Conservation (phyloP, 2,888 invertebrate genomes). For the Ichneumoninae sp. region DNA sequence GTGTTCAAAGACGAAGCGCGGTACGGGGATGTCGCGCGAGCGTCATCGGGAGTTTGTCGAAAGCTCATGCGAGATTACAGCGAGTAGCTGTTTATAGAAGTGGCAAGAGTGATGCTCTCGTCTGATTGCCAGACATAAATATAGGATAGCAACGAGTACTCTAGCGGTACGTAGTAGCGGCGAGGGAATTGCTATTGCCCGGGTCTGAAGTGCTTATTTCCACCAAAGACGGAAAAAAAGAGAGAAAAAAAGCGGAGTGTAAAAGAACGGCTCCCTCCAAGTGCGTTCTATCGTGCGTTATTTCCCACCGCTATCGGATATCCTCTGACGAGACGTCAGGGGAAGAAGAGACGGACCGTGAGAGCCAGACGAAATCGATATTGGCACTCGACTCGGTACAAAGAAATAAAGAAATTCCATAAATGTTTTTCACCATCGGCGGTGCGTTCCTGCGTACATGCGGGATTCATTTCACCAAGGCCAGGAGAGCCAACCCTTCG, state of each 20-base stretch:
- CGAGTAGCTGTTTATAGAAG: slow-evolving; percentile 45
- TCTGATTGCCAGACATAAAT: slow-evolving; percentile 57
- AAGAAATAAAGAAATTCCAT: slow-evolving; percentile 16
- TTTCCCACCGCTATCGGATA: slow-evolving; percentile 36
- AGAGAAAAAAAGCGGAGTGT: slow-evolving; percentile 20
- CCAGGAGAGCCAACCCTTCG: not conserved
- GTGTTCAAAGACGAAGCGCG: not conserved
- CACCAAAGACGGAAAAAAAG: slow-evolving; percentile 34
- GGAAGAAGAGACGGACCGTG: slow-evolving; percentile 15
- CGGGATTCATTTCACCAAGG: not conserved
- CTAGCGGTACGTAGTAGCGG: slow-evolving; percentile 24
- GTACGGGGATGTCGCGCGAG: slow-evolving; percentile 2
- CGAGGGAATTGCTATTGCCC: slow-evolving; percentile 47
- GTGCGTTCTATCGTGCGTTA: slow-evolving; percentile 11
- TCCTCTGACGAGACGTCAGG: slow-evolving; percentile 42
- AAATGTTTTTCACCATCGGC: not conserved
- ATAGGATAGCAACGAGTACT: slow-evolving; percentile 24
- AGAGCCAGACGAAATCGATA: slow-evolving; percentile 57
- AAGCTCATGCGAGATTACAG: slow-evolving; percentile 46
- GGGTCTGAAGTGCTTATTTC: slow-evolving; percentile 53
- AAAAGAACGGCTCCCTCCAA: slow-evolving; percentile 5
- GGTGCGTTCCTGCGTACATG: not conserved
- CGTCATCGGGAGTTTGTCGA: slow-evolving; percentile 38
- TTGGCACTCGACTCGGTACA: slow-evolving; percentile 47
- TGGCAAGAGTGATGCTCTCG: slow-evolving; percentile 38